Base-by-base conservation (phyloP, 2,888 invertebrate species). In the Drosophila melanosoma region DNA sequence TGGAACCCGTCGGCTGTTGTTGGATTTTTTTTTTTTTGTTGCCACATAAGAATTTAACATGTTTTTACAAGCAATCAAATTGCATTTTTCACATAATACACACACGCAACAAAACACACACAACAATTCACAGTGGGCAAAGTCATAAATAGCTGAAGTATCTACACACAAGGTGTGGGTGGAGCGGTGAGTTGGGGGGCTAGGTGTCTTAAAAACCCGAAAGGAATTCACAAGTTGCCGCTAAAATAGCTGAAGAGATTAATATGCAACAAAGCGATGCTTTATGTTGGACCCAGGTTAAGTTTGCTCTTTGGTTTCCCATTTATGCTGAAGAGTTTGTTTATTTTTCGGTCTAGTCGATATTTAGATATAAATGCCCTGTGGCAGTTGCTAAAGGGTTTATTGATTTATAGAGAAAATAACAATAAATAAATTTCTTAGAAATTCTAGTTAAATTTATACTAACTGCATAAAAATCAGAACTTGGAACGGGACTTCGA, bases 31-130 rank as follows among this genome's bases (percentile, higher is more conserved):
- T 35, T 23, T 35, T 12, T 4, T 49, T 73, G 79, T 82, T 77
- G 77, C 69, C 76, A 82, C 81, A 83, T 78, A 79, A 83, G 90
- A 83, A 85, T 81, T 82, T 82, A 82, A 89, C 86, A 86, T 91
- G 90, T 91, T 91, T 91, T 90, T 90, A 91, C 90, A 91, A 90
- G 83, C 89, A 86, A 91, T 91, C 90, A 91, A 91, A 91, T 91
- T 89, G 91, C 90, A 91, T 91, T 91, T 91, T 90, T 91, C 91
- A 91, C 91, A 91, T 91, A 85, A 87, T 89, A 85, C 81, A 73
- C 64, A 51, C 45, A 57, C 54, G 26, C 36, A 63, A 12, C 45
- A 8, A 45, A 40, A 23, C 23, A 54, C 33, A 69, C 48, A 40
- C 52, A 40, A 40, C 40, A 63, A 51, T 65, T 23, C 32, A 40